phyloP scores from a whole-genome alignment of 2,797 vertebrate species.

The Nannoperca australis region DNA sequence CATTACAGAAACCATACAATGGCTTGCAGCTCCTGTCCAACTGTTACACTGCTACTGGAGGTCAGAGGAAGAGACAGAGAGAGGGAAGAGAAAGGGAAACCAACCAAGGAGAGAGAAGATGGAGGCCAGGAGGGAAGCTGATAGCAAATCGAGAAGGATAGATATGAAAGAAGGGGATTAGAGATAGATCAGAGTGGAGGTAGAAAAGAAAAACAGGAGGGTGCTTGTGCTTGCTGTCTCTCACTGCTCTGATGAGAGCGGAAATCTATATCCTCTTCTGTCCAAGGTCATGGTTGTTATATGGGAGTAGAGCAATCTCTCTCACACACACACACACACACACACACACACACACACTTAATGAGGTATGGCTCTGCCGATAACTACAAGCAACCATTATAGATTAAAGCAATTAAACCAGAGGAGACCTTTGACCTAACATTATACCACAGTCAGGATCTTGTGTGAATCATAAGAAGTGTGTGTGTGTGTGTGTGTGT shows the following conservation, averaged over 20 bases:
- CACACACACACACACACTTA: constrained; percentile 35
- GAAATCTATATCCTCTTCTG: constrained; percentile 79
- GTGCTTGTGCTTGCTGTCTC: constrained; percentile 42
- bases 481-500: not conserved
- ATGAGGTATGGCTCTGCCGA: constrained; percentile 81
- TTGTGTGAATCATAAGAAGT: constrained; percentile 70
- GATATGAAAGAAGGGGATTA: constrained; percentile 46
- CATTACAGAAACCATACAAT: constrained; percentile 52
- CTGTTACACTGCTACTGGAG: constrained; percentile 52
- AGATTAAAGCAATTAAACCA: constrained; percentile 84
- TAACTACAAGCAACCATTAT: constrained; percentile 82
- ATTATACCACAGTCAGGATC: constrained; percentile 71
- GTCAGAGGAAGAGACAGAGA: constrained; percentile 38
- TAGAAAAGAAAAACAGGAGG: constrained; percentile 54
- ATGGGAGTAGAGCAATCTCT: constrained; percentile 73
- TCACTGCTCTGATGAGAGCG: constrained; percentile 57
- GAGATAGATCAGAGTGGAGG: constrained; percentile 26
- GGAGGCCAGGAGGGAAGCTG: constrained; percentile 36
- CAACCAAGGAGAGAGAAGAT: constrained; percentile 47
- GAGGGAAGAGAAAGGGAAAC: constrained; percentile 28
- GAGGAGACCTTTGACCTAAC: constrained; percentile 79
- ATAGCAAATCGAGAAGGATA: constrained; percentile 43
- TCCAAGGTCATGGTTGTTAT: constrained; percentile 84
- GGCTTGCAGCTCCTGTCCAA: constrained; percentile 44
- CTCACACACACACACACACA: constrained; percentile 32